phyloP scores from a whole-genome alignment of 2,113 vertebrate genomes.

The Pelmatolapia mariae region DNA sequence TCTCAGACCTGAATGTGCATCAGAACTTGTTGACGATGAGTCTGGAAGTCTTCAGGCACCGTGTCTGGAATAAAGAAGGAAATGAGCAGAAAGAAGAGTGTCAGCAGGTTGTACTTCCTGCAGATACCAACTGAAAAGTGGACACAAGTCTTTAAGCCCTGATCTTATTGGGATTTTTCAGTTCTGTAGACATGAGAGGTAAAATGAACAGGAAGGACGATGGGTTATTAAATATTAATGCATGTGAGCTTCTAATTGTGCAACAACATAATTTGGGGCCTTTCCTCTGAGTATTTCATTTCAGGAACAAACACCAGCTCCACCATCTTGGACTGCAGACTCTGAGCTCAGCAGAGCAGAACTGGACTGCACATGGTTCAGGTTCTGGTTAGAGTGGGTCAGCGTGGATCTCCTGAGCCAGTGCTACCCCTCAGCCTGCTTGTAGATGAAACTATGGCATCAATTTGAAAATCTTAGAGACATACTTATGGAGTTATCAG shows the following conservation, averaged over 20 bases:
- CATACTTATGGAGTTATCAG: not conserved
- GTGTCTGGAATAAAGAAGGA: slow-evolving; percentile 35
- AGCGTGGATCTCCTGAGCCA: not conserved
- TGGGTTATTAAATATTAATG: not conserved
- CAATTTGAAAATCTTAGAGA: not conserved
- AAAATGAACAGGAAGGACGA: not conserved
- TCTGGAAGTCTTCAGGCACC: slow-evolving; percentile 54
- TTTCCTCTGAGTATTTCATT: not conserved
- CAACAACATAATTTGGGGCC: not conserved
- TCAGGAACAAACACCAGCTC: not conserved
- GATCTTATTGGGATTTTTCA: not conserved
- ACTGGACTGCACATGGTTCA: not conserved
- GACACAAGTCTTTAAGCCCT: not conserved
- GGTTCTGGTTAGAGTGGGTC: not conserved
- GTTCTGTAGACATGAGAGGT: accelerated
- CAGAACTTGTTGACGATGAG: slow-evolving; percentile 44
- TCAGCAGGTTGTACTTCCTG: not conserved
- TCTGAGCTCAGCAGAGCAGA: not conserved
- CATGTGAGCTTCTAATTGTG: not conserved
- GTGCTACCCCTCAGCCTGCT: not conserved
- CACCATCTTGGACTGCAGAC: not conserved
- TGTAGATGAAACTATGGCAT: not conserved
- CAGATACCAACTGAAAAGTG: not conserved
- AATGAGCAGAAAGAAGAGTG: not conserved
- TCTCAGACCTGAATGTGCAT: slow-evolving; percentile 60